Evolutionary conservation across 2,113 vertebrate species (phyloP), one percentile per base, ranked within the genome.

Genomic region (Ranitomeya variabilis): DNA sequence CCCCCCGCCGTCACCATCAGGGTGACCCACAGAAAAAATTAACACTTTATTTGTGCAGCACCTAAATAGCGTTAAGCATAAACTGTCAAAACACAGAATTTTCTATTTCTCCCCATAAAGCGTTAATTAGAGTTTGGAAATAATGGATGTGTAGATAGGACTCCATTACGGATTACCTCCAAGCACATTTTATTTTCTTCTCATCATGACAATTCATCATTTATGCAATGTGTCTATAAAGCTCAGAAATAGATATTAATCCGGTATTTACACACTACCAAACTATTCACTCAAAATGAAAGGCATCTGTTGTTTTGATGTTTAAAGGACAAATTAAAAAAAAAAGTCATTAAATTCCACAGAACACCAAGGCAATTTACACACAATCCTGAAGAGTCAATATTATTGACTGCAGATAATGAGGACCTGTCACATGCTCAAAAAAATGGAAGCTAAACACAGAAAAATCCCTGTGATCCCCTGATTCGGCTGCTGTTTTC

Each of bases 141-240:
- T 31, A 74, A 59, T 14, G 19, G 26, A 74, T 18, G 23, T 37
- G 55, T 62, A 57, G 84, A 86, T 31, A 14, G 14, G 73, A 78
- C 64, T 86, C 78, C 13, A 86, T 66, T 78, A 78, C 78, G 85
- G 12, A 45, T 86, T 76, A 59, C 55, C 26, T 74, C 12, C 57
- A 31, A 64, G 59, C 59, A 78, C 73, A 86, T 64, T 86, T 77
- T 78, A 59, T 37, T 77, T 45, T 77, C 13, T 6, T 0, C 62
- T 86, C 62, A 78, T 74, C 85, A 86, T 78, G 85, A 73, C 19
- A 86, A 86, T 86, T 18, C 55, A 59, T 85, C 83, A 73, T 62
- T 86, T 57, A 77, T 77, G 31, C 60, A 77, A 77, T 23, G 69
- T 16, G 31, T 60, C 54, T 86, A 45, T 77, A 51, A 26, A 78